phyloP scores from a whole-genome alignment of 2,113 vertebrate genomes.

The Siniperca knerii region DNA sequence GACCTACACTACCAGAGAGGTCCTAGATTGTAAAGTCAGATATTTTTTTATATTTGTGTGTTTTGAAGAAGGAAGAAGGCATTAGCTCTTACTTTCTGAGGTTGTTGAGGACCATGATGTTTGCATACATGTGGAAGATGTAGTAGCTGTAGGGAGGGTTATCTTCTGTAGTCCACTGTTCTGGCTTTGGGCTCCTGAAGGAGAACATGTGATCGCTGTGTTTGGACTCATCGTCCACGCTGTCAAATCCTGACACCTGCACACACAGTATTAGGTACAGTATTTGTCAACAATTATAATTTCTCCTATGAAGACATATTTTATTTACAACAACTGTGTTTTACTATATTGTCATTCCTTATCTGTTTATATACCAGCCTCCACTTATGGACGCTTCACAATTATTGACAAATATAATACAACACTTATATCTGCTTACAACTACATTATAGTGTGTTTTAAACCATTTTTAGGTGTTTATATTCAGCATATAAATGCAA shows the following conservation, averaged over 20 bases:
- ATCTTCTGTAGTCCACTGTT: conserved; percentile 88
- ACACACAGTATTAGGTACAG: background rate
- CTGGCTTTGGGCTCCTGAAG: conserved; percentile 92
- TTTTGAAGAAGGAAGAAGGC: background rate
- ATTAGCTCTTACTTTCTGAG: conserved; percentile 89
- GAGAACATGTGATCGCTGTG: conserved; percentile 96
- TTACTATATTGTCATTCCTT: background rate
- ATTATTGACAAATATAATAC: background rate
- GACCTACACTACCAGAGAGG: background rate
- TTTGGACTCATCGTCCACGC: conserved; percentile 97
- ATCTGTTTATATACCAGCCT: background rate
- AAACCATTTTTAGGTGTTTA: background rate
- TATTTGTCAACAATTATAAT: background rate
- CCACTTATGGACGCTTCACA: background rate
- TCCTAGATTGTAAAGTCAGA: background rate
- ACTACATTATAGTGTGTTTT: background rate
- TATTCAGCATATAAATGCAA: background rate
- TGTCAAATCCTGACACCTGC: conserved; percentile 97
- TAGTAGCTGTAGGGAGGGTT: conserved; percentile 97
- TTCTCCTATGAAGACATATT: background rate
- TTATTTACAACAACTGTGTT: background rate
- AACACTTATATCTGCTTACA: too few relatives aligned
- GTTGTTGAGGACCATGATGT: conserved; percentile 97
- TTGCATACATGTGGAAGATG: conserved; percentile 95
- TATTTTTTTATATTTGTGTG: background rate